Evolutionary conservation across 2,113 vertebrate species (phyloP).

Genomic region (Microcebus tavaratra): DNA sequence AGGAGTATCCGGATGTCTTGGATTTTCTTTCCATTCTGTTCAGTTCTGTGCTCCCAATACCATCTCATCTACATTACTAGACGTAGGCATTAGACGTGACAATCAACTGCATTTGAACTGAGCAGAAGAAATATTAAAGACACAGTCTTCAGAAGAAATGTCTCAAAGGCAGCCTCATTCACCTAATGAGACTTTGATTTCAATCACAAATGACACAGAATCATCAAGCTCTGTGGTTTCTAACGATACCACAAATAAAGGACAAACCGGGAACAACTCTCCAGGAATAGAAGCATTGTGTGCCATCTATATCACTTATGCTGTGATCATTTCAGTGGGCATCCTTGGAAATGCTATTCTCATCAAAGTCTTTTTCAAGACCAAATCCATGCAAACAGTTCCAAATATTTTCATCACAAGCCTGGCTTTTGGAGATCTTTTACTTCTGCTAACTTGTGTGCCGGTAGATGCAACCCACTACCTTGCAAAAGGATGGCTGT

Average conservation of each 20-base stretch:
- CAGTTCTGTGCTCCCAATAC: slow-evolving; percentile 28
- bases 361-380: slow-evolving; percentile 90
- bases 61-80: slow-evolving; percentile 57
- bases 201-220: slow-evolving; percentile 80
- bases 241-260: slow-evolving; percentile 79
- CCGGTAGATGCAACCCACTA: slow-evolving; percentile 88
- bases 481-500: slow-evolving; percentile 87
- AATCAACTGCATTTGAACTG: slow-evolving; percentile 67
- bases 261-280: slow-evolving; percentile 78
- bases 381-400: slow-evolving; percentile 89
- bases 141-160: slow-evolving; percentile 79
- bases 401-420: slow-evolving; percentile 91
- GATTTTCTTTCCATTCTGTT: slow-evolving; percentile 72
- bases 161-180: slow-evolving; percentile 75
- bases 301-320: slow-evolving; percentile 84
- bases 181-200: slow-evolving; percentile 82
- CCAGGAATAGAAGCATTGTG: slow-evolving; percentile 86
- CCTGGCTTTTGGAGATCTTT: slow-evolving; percentile 88
- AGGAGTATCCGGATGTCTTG: slow-evolving; percentile 69
- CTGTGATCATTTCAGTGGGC: slow-evolving; percentile 88
- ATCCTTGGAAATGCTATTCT: slow-evolving; percentile 89
- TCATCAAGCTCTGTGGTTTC: slow-evolving; percentile 68
- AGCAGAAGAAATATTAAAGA: slow-evolving; percentile 78
- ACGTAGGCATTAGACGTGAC: slow-evolving; percentile 73
- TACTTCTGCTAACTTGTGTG: slow-evolving; percentile 89